A percentile compares a stretch with the other conserved stretches of the same genome.
These are phyloP conservation scores for Clinocottus analis DNA, from an alignment of 2,113 vertebrate species.

Conservation along the genomic window DNA sequence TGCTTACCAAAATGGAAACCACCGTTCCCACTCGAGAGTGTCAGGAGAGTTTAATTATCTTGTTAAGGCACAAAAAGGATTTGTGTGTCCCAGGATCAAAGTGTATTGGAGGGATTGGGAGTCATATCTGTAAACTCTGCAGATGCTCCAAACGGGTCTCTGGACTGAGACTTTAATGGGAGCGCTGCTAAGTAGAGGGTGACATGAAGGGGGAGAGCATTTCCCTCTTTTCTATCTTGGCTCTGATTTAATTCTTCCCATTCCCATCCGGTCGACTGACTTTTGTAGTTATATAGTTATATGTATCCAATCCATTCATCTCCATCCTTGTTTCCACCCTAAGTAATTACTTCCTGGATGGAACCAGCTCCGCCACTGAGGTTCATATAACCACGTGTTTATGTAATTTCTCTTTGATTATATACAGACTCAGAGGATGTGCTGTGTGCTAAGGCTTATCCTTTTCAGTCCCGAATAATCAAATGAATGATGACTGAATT, in stretches of 20 bases:
- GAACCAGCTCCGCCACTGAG: background rate
- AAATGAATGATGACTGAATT: background rate
- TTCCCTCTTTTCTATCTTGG: background rate
- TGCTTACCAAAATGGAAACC: conserved; percentile 37
- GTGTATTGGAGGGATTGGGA: conserved; percentile 17
- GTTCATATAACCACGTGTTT: background rate
- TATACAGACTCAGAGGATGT: background rate
- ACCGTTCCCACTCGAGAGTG: conserved; percentile 15
- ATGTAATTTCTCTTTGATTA: background rate
- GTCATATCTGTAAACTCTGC: conserved; percentile 10
- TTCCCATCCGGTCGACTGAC: background rate
- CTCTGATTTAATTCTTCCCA: background rate
- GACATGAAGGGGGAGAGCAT: conserved; percentile 11
- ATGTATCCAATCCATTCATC: background rate
- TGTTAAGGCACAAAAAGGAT: conserved; percentile 55
- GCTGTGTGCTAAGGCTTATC: background rate
- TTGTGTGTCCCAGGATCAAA: conserved; percentile 32
- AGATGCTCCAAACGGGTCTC: conserved; percentile 8
- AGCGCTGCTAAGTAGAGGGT: conserved; percentile 20
- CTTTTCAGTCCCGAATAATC: background rate
- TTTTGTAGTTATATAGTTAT: background rate
- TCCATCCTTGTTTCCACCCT: background rate
- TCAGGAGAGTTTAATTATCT: conserved; percentile 62
- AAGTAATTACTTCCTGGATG: background rate
- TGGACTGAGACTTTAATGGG: conserved; percentile 17